Base-by-base conservation (phyloP, 2,888 invertebrate genomes). In the Melieria omissa region DNA sequence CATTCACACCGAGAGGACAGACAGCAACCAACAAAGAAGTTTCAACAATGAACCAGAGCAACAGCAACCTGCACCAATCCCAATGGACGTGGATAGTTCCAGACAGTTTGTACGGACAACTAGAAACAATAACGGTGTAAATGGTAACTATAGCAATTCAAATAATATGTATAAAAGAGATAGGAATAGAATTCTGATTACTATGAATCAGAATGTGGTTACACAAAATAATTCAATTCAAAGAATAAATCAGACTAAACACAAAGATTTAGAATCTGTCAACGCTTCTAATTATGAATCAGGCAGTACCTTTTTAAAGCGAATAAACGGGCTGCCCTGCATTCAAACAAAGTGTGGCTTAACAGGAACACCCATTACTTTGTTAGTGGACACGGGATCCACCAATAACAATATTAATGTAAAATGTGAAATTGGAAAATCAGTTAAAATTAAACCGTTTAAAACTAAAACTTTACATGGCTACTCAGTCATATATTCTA, bases 261-360 rank as follows among this genome's bases (percentile, higher is more conserved):
- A 63, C n/a, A 9, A 57, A 1, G 44, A 6, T 46, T 63, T 63
- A 63, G 49, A 63, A 63, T 63, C 49, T 63, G 63, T 14, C 45
- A 4, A 46, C 46, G 45, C 46, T 63, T 47, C 44, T 4, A 47
- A 46, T 6, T 46, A 46, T 46, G 63, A 63, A 49, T 47, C 63
- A 47, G 63, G 47, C 49, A 47, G 63, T 63, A 49, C 47, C 49
- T 63, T 63, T 49, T 63, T 49, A n/a, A 64, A 49, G 64, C 64
- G 64, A 16, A 29, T 47, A 16, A 64, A 65, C 14, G 52, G 4
- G 42, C 41, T 65, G 42, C 64, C 65, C 12, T 65, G 65, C 52
- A 64, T 64, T 47, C 64, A 49, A 47, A 64, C 64, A 64, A 47
- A 64, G 9, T 64, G 64, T 29, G 9, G 29, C 12, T 5, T 64